Conservation (phyloP, 2,888 invertebrate genomes). For the Euphydryas editha region DNA sequence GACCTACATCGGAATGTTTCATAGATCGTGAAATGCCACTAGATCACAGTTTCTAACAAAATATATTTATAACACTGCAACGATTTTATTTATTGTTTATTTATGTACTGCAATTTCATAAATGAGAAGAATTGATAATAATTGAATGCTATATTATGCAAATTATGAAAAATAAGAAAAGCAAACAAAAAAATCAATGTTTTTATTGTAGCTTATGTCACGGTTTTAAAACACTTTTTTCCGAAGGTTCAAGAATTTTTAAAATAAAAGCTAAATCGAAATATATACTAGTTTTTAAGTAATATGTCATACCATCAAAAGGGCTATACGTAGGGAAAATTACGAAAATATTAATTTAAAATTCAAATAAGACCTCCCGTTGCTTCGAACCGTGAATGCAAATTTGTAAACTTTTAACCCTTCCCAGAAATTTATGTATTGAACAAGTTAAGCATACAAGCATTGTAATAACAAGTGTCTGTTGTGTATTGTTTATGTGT, state of each 20-base stretch:
- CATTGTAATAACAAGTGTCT: constrained; percentile 21
- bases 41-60: constrained; percentile 43
- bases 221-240: too few species aligned
- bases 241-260: too few species aligned
- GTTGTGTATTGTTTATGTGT: constrained; percentile 23
- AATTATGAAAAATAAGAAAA: too few species aligned
- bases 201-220: too few species aligned
- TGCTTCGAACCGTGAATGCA: constrained; percentile 35
- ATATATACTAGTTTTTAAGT: neutral
- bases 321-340: constrained; percentile 29
- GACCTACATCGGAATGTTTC: constrained; percentile 31
- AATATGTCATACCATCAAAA: neutral
- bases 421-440: constrained; percentile 37
- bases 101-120: neutral
- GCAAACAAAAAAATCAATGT: too few species aligned
- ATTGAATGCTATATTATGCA: neutral
- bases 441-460: constrained; percentile 33
- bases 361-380: constrained; percentile 37
- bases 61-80: constrained; percentile 47
- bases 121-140: neutral
- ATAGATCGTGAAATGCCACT: constrained; percentile 66
- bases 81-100: constrained; percentile 8
- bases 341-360: constrained; percentile 42
- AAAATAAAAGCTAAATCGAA: neutral
- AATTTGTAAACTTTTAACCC: constrained; percentile 46